These are phyloP conservation scores for Protonemura montana DNA, from an alignment of 2,888 invertebrate species.

Conservation along the genomic window DNA sequence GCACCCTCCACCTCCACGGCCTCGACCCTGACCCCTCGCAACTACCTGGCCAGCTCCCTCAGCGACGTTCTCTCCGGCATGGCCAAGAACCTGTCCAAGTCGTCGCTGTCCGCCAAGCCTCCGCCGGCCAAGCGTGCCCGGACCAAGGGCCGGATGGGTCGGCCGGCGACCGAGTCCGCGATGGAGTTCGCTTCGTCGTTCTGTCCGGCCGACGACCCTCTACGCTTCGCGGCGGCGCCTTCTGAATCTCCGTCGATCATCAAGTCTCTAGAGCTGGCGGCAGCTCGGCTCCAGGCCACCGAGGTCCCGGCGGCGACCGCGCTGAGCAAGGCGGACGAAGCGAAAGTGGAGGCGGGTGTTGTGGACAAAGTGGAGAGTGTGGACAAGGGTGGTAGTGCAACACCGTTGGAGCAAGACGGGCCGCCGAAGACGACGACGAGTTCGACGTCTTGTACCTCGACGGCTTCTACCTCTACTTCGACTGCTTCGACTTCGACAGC, in stretches of 20 bases:
- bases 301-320: slow-evolving; percentile 17
- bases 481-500: not conserved
- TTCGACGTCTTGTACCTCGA: not conserved
- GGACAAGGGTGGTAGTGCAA: slow-evolving; percentile 75
- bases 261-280: slow-evolving; percentile 45
- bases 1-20: slow-evolving; percentile 54
- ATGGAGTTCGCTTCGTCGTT: slow-evolving; percentile 55
- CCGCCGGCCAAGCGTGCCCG: slow-evolving; percentile 33
- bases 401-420: too few relatives aligned
- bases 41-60: slow-evolving; percentile 44
- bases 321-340: slow-evolving; percentile 40
- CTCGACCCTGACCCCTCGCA: slow-evolving; percentile 44
- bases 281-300: slow-evolving; percentile 28
- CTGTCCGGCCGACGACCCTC: slow-evolving; percentile 54
- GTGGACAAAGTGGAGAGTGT: slow-evolving; percentile 60
- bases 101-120: slow-evolving; percentile 48
- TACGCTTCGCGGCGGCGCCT: not conserved
- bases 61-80: slow-evolving; percentile 44
- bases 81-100: slow-evolving; percentile 43
- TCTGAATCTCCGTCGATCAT: slow-evolving; percentile 43
- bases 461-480: not conserved
- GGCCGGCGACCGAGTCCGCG: slow-evolving; percentile 48
- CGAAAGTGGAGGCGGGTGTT: slow-evolving; percentile 48
- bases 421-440: not conserved
- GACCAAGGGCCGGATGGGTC: not conserved